A percentile compares a stretch with the other conserved stretches of the same genome.
phyloP scores from a whole-genome alignment of 2,113 vertebrate species.

The Macrotis lagotis region DNA sequence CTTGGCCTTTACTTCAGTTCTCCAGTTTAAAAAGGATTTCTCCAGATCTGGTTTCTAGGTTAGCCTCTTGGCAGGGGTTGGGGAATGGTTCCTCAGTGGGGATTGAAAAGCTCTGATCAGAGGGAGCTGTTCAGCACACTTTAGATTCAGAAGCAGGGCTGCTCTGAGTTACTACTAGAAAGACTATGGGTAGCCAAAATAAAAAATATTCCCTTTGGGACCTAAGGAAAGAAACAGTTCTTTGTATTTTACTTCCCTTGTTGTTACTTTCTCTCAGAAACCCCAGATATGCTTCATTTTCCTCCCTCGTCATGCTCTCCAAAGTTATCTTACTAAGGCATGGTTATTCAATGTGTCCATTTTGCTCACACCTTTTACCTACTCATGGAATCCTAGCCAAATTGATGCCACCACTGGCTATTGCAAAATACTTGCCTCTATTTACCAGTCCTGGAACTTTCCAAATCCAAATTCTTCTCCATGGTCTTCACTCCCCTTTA shows the following conservation, averaged over 20 bases:
- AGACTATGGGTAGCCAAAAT: neutral
- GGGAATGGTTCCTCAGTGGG: neutral
- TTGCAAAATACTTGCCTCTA: neutral
- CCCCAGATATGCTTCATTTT: neutral
- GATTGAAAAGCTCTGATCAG: neutral
- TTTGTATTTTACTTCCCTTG: neutral
- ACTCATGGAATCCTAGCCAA: neutral
- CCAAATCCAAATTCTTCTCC: neutral
- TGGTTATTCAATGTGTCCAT: neutral
- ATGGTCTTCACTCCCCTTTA: neutral
- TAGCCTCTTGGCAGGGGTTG: neutral
- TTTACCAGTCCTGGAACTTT: neutral
- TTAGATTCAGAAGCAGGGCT: neutral
- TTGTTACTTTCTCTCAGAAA: neutral
- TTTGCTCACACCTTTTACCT: neutral
- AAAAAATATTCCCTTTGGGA: neutral
- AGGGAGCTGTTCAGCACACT: neutral
- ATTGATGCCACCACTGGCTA: neutral
- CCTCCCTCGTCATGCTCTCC: neutral
- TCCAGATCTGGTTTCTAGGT: neutral
- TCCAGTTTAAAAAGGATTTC: conserved; percentile 12
- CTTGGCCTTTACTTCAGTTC: neutral
- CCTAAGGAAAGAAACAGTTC: neutral
- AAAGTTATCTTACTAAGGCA: neutral
- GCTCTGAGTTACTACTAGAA: neutral